Evolutionary conservation across 2,888 invertebrate genomes (phyloP).

Genomic region (Neoascia interrupta): DNA sequence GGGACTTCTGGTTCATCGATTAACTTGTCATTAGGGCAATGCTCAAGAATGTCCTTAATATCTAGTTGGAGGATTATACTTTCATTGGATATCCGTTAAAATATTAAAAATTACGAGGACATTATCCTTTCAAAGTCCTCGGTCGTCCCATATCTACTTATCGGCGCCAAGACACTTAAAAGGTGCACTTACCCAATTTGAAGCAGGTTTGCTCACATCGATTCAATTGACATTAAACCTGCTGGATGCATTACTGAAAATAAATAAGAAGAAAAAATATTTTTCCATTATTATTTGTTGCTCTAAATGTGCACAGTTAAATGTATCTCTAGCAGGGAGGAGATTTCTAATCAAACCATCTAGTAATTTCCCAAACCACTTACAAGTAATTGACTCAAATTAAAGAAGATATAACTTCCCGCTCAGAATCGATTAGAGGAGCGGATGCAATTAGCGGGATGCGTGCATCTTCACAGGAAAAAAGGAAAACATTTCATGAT

Average conservation of each 20-base stretch:
- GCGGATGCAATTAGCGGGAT: slow-evolving; percentile 47
- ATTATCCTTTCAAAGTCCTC: too few relatives aligned
- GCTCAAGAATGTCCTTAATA: too few relatives aligned
- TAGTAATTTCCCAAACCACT: slow-evolving; percentile 41
- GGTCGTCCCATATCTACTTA: too few relatives aligned
- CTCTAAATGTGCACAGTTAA: neutral
- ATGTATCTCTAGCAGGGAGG: neutral
- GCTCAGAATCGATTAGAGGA: slow-evolving; percentile 3
- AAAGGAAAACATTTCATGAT: neutral
- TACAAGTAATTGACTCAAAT: slow-evolving; percentile 41
- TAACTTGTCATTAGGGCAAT: too few relatives aligned
- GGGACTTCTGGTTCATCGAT: too few relatives aligned
- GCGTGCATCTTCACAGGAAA: neutral
- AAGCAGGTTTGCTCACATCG: slow-evolving; percentile 47
- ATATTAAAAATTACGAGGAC: too few relatives aligned
- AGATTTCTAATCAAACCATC: slow-evolving; percentile 14
- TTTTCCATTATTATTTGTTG: neutral
- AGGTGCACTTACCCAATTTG: slow-evolving; percentile 39
- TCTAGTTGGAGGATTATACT: too few relatives aligned
- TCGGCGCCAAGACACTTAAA: slow-evolving; percentile 23
- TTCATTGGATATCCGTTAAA: too few relatives aligned
- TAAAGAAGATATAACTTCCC: slow-evolving; percentile 18
- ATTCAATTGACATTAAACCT: slow-evolving; percentile 18
- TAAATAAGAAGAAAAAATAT: neutral
- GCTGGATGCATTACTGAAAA: slow-evolving; percentile 41